Evolutionary conservation across 2,797 vertebrate species (phyloP).

Genomic region (Hyperoplus lanceolatus): DNA sequence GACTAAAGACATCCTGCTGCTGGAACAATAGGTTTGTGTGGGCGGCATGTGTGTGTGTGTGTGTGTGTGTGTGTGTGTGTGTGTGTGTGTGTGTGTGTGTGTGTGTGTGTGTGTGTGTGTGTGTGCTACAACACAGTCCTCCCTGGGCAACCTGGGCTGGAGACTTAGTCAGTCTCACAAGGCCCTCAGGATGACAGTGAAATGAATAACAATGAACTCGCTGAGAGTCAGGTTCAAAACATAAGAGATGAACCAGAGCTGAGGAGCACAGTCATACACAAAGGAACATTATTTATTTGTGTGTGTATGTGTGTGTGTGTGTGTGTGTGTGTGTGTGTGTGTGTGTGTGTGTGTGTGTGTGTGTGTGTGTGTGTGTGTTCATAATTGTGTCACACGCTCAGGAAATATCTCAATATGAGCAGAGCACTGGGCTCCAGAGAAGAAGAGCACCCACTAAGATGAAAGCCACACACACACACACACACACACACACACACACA

Average conservation of each 20-base stretch:
- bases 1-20: constrained; percentile 57
- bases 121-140: constrained; percentile 57
- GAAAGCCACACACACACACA: constrained; percentile 66
- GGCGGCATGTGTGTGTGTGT: neutral
- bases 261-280: constrained; percentile 43
- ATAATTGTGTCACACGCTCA: constrained; percentile 51
- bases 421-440: constrained; percentile 52
- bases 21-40: constrained; percentile 71
- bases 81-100: constrained; percentile 20
- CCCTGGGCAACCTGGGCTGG: constrained; percentile 53
- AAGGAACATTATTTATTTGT: constrained; percentile 7
- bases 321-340: constrained; percentile 38
- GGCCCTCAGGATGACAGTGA: constrained; percentile 70
- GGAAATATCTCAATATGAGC: constrained; percentile 75
- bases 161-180: constrained; percentile 66
- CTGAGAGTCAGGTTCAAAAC: constrained; percentile 70
- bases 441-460: constrained; percentile 70
- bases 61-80: constrained; percentile 16
- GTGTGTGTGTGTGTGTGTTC: constrained; percentile 19
- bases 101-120: constrained; percentile 32
- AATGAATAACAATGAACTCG: constrained; percentile 81
- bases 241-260: constrained; percentile 62
- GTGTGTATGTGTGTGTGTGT: neutral
- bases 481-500: constrained; percentile 64
- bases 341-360: neutral